Evolutionary conservation across 2,888 invertebrate genomes (phyloP).

Genomic region (Bugulina stolonifera): DNA sequence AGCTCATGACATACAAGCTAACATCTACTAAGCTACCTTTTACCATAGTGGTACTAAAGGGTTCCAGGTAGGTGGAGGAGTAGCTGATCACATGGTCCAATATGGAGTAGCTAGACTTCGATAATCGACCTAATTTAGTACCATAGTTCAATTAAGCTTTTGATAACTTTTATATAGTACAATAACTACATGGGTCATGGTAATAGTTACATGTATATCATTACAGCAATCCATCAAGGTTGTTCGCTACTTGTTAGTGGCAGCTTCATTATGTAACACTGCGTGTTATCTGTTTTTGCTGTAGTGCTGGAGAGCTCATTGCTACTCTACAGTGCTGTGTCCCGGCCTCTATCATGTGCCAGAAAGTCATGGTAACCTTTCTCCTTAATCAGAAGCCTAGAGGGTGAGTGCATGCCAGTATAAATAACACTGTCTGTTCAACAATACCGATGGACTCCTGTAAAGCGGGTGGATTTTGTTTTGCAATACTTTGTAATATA

Average conservation of each 20-base stretch:
- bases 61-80: not conserved
- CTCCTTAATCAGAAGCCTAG: not conserved
- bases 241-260: not conserved
- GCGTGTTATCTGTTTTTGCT: too few species aligned
- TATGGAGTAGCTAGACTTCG: too few species aligned
- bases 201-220: not conserved
- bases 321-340: not conserved
- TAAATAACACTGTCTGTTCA: too few species aligned
- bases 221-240: not conserved
- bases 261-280: not conserved
- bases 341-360: not conserved
- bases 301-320: not conserved
- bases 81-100: too few species aligned
- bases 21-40: not conserved
- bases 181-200: not conserved
- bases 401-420: constrained; percentile 18
- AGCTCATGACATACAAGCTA: constrained; percentile 1
- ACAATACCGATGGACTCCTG: not conserved
- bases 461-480: not conserved
- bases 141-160: not conserved
- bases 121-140: not conserved
- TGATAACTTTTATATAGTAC: not conserved
- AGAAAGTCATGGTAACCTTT: not conserved
- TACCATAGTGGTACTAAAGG: not conserved
- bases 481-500: not conserved